Evolutionary conservation across 2,888 invertebrate genomes (phyloP).

Genomic region (Hemithea aestivaria): DNA sequence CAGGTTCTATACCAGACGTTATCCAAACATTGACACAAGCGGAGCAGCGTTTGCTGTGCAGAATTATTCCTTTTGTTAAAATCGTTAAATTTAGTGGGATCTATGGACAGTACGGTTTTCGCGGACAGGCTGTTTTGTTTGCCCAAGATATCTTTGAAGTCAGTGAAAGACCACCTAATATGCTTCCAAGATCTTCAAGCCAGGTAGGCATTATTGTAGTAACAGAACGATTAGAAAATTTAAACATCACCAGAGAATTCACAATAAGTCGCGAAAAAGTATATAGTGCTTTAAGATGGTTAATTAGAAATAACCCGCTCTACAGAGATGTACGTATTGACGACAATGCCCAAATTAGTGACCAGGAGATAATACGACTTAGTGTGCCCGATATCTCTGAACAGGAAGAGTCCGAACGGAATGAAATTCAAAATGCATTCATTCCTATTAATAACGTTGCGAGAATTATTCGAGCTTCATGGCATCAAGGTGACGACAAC

Average conservation of each 20-base stretch:
- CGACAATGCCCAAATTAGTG: too few relatives aligned
- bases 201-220: constrained; percentile 8
- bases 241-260: constrained; percentile 9
- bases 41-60: too few relatives aligned
- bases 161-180: constrained; percentile 11
- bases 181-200: constrained; percentile 10
- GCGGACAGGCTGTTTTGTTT: constrained; percentile 26
- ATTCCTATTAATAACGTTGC: too few relatives aligned
- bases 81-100: constrained; percentile 23
- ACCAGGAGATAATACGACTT: too few relatives aligned
- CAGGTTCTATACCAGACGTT: constrained; percentile 26
- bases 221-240: constrained; percentile 11
- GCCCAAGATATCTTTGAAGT: constrained; percentile 19
- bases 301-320: background rate
- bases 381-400: too few relatives aligned
- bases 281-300: constrained; percentile 5
- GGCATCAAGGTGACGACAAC: too few relatives aligned
- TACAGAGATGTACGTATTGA: background rate
- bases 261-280: constrained; percentile 8
- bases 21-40: constrained; percentile 22
- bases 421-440: too few relatives aligned
- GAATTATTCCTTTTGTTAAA: too few relatives aligned
- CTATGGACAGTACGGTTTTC: constrained; percentile 26
- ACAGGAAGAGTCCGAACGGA: too few relatives aligned
- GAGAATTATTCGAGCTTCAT: too few relatives aligned